Base-by-base conservation (phyloP, 2,113 vertebrate genomes). In the Buteo buteo region DNA sequence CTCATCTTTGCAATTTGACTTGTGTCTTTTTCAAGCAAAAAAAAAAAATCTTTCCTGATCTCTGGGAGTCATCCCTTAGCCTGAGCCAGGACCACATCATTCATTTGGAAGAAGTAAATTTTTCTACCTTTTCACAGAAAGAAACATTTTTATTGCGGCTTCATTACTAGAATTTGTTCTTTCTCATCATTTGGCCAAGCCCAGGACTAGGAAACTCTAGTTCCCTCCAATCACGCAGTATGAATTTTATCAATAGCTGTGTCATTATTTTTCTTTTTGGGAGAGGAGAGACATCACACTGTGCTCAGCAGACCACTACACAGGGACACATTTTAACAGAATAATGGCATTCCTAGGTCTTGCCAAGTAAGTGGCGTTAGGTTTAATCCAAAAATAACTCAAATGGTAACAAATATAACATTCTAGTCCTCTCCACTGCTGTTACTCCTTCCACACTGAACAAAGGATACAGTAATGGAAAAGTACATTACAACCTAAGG, bases 311-410 rank as follows among this genome's bases (percentile, higher is more conserved):
- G 44, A 69, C 50, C 62, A 42, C 55, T 62, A 58, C 19, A 54
- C 25, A 79, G 29, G 28, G 15, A 57, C 52, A 73, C 0, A 16
- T 34, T 58, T 95, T 70, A 93, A 72, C 18, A 74, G 50, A 74
- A 91, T 47, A 86, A 91, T 64, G 38, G 22, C 64, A 70, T 78
- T 81, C 69, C 36, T 58, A 82, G 62, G 15, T 58, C 50, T 80
- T 88, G 79, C 59, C 85, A 93, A 90, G 58, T 31, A 77, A 94
- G 38, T 34, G 64, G 86, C 29, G 66, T 52, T 45, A 50, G 20
- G 29, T 90, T 92, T 90, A 88, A 93, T 81, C 29, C 67, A 83
- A 94, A 96, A 88, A 88, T 81, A 66, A 80, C 58, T 86, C 20
- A 40, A 82, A 92, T 45, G 15, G 82, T 49, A 97, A 80, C 19